phyloP scores from a whole-genome alignment of 2,797 vertebrate species.

The Threskiornis aethiopicus region DNA sequence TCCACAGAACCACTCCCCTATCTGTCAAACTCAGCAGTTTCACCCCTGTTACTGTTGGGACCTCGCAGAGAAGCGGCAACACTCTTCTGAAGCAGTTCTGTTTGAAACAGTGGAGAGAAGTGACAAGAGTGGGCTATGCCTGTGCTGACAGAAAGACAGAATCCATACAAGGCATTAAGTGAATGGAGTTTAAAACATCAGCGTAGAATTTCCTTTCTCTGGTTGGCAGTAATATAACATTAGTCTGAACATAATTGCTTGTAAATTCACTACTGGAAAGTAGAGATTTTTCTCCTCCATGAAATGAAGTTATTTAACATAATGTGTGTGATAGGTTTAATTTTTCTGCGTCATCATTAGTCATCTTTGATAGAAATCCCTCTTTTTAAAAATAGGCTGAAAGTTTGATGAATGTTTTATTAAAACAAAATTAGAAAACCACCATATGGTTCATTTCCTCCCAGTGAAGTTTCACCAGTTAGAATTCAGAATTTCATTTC shows the following conservation, averaged over 20 bases:
- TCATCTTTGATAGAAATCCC: background rate
- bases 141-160: background rate
- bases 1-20: background rate
- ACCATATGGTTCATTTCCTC: background rate
- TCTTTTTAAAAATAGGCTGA: background rate
- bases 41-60: background rate
- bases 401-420: background rate
- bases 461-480: background rate
- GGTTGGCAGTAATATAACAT: background rate
- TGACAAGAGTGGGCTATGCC: background rate
- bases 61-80: background rate
- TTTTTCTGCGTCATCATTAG: background rate
- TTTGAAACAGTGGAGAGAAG: background rate
- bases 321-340: background rate
- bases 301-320: background rate
- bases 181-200: background rate
- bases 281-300: background rate
- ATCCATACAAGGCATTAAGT: background rate
- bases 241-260: background rate
- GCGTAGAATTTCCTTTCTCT: background rate
- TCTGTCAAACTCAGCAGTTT: background rate
- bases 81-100: background rate
- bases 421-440: background rate
- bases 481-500: background rate
- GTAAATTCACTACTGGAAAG: background rate